Evolutionary conservation across 2,113 vertebrate genomes (phyloP).

Genomic region (Rhinopithecus roxellana): DNA sequence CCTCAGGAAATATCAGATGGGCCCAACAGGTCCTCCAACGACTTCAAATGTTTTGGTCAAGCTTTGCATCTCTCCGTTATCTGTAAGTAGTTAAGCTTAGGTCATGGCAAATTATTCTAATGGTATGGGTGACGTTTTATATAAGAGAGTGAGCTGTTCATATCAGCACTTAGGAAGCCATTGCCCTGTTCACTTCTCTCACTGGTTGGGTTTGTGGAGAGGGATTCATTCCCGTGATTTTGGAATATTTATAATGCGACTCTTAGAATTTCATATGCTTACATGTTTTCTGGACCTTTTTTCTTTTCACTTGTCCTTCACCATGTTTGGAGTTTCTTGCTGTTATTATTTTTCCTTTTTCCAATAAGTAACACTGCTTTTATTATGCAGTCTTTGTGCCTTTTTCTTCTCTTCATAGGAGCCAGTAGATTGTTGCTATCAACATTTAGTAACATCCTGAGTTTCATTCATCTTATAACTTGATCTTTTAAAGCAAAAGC

Average conservation of each 20-base stretch:
- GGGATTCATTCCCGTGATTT: neutral
- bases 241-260: neutral
- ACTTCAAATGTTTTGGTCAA: slow-evolving; percentile 86
- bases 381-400: neutral
- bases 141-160: neutral
- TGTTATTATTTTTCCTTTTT: neutral
- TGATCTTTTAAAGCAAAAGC: slow-evolving; percentile 10
- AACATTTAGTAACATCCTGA: neutral
- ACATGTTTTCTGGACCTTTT: neutral
- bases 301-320: neutral
- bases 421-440: neutral
- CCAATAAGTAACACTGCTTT: neutral
- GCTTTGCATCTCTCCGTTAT: slow-evolving; percentile 80
- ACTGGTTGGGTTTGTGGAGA: neutral
- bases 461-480: neutral
- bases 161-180: neutral
- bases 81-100: slow-evolving; percentile 77
- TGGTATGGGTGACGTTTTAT: neutral
- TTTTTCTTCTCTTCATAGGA: neutral
- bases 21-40: slow-evolving; percentile 84
- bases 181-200: neutral
- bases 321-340: neutral
- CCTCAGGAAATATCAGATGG: slow-evolving; percentile 87
- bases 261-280: neutral
- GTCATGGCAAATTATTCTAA: neutral